Evolutionary conservation across 2,797 vertebrate species (phyloP).

Genomic region (Pseudochirops corinnae): DNA sequence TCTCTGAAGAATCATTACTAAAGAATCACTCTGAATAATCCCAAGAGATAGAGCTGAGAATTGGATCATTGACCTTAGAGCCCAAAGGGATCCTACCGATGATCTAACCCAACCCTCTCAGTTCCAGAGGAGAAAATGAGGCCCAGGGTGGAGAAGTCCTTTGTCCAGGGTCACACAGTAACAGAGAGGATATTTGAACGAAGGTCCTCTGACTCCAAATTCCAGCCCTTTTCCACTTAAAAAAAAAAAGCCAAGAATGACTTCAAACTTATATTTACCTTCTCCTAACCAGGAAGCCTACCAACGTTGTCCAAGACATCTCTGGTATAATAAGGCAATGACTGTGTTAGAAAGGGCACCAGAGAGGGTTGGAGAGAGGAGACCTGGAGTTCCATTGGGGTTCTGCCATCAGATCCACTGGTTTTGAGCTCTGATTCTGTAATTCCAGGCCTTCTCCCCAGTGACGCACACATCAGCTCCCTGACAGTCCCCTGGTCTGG

Average conservation of each 20-base stretch:
- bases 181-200: background rate
- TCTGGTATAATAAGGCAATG: background rate
- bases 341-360: background rate
- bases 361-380: background rate
- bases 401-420: background rate
- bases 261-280: background rate
- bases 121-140: background rate
- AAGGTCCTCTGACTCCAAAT: background rate
- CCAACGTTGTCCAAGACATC: background rate
- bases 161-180: background rate
- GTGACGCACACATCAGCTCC: background rate
- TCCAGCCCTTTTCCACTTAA: background rate
- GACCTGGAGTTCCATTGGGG: background rate
- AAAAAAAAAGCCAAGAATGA: background rate
- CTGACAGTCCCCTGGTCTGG: background rate
- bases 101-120: background rate
- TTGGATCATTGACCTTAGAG: background rate
- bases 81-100: background rate
- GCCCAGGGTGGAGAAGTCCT: background rate
- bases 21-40: background rate
- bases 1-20: background rate
- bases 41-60: background rate
- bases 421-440: background rate
- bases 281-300: background rate
- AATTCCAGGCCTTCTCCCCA: background rate